Base-by-base conservation (phyloP, 1,140 invertebrate species). In the Platorchestia sp. region DNA sequence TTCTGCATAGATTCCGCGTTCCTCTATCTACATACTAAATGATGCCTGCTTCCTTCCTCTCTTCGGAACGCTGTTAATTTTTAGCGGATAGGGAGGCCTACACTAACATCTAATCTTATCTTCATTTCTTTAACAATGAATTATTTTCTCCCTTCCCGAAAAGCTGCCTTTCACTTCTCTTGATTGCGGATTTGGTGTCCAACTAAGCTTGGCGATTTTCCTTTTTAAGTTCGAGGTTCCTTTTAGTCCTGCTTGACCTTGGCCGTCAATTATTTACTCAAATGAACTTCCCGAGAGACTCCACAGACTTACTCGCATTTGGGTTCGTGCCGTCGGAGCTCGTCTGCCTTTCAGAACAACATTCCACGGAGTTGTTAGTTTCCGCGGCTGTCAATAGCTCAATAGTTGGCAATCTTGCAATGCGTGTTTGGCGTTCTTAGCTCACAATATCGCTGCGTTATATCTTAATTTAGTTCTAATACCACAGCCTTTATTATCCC, bases 401-500 rank as follows among this genome's bases (percentile, higher is more conserved):
- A 93, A 93, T 93, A 93, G 91, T 93, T 93, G 36, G 91, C 91
- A 44, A 47, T 93, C 91, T 47, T 93, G 91, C 91, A 40, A 47
- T 45, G 91, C 91, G 91, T 93, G 43, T 93, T 45, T 44, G 91
- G 45, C 91, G 44, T 93, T 93, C 91, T 47, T 90, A 7, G 91
- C 41, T 47, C 91, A 44, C 91, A 93, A 93, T 93, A 93, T 93
- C 10, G 91, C 91, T 0, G 45, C 43, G 87, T 89, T 89, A 42
- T 44, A 22, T 42, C 87, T 89, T 41, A 89, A 89, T 89, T 89
- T 44, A 89, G 87, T 27, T 19, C 43, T 89, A 44, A 89, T 44
- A 44, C 41, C 59, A 75, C 59, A 75, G 59, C 59, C 27, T 75
- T 75, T 75, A 75, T 51, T 7, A 51, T 75, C 59, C 59, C 59